These are phyloP conservation scores for Ametastegia equiseti DNA, from an alignment of 2,888 invertebrate species.

Conservation along the genomic window DNA sequence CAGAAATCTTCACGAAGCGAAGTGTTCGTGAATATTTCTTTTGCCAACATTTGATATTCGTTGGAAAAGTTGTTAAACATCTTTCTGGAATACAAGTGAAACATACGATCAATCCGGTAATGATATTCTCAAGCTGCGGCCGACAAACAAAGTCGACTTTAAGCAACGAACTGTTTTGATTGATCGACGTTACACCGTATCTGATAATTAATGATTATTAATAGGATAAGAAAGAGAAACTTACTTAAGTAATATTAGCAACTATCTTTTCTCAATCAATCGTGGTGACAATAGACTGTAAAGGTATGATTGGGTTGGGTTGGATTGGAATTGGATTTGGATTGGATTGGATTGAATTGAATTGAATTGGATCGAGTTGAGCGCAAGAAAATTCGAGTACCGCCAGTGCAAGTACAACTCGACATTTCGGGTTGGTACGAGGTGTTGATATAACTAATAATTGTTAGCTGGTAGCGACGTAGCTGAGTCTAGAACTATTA, in stretches of 20 bases:
- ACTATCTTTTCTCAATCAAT: constrained; percentile 69
- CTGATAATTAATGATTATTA: constrained; percentile 25
- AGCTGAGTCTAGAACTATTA: constrained; percentile 33
- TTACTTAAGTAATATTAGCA: constrained; percentile 58
- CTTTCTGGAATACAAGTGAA: constrained; percentile 22
- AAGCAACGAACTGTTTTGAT: constrained; percentile 9
- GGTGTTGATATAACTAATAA: constrained; percentile 22
- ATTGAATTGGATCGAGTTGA: constrained; percentile 64
- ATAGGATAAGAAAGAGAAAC: constrained; percentile 46
- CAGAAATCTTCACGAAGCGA: not conserved
- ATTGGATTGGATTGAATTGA: too few relatives aligned
- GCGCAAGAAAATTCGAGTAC: constrained; percentile 45
- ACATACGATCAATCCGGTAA: constrained; percentile 13
- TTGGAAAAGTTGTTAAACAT: not conserved
- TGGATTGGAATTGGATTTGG: too few relatives aligned
- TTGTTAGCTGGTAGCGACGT: constrained; percentile 21
- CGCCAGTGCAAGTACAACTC: constrained; percentile 8
- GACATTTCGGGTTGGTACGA: constrained; percentile 1
- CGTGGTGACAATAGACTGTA: constrained; percentile 73
- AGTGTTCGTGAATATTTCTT: not conserved
- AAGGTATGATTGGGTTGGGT: constrained; percentile 66
- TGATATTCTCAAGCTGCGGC: constrained; percentile 6
- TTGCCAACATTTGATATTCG: not conserved
- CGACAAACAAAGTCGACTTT: not conserved
- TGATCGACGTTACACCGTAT: constrained; percentile 14